phyloP scores from a whole-genome alignment of 30 jellyfish, hydroid and myxozoan genomes.

The Clytia hemisphaerica region DNA sequence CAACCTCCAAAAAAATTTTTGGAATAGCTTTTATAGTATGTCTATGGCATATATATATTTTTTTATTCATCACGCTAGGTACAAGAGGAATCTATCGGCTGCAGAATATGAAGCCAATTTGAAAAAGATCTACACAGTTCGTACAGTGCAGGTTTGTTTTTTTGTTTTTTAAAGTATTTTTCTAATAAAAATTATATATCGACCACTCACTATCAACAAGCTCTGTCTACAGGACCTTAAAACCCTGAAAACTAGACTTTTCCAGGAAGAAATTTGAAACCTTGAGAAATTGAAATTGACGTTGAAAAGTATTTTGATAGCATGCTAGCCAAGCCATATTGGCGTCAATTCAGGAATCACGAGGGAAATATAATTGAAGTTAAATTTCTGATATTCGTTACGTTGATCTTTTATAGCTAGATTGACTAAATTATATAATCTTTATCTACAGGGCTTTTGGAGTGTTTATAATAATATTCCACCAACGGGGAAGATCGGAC shows the following conservation, averaged over 20 bases:
- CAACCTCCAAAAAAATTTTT: too few species aligned
- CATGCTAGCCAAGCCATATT: too few species aligned
- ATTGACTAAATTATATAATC: not conserved
- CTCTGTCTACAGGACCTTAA: too few species aligned
- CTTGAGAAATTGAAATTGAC: too few species aligned
- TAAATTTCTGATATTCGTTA: not conserved
- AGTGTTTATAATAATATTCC: conserved; percentile 94
- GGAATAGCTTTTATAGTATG: too few species aligned
- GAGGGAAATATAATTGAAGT: not conserved
- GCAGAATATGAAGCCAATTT: conserved; percentile 93
- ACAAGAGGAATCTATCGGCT: conserved; percentile 76
- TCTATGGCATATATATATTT: not conserved
- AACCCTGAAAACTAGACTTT: too few species aligned
- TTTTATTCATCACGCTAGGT: conserved; percentile 22
- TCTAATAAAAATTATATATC: too few species aligned
- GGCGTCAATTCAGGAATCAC: not conserved
- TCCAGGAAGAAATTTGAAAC: too few species aligned
- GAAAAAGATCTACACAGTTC: conserved; percentile 76
- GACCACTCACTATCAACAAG: too few species aligned
- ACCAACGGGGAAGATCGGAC: conserved; percentile 74
- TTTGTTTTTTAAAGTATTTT: not conserved
- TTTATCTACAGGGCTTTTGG: conserved; percentile 81
- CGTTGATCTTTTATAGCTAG: not conserved
- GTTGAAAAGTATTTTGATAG: too few species aligned
- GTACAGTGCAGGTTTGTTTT: conserved; percentile 64